These are phyloP conservation scores for Rutpela maculata DNA, from an alignment of 2,888 invertebrate genomes.

Conservation along the genomic window DNA sequence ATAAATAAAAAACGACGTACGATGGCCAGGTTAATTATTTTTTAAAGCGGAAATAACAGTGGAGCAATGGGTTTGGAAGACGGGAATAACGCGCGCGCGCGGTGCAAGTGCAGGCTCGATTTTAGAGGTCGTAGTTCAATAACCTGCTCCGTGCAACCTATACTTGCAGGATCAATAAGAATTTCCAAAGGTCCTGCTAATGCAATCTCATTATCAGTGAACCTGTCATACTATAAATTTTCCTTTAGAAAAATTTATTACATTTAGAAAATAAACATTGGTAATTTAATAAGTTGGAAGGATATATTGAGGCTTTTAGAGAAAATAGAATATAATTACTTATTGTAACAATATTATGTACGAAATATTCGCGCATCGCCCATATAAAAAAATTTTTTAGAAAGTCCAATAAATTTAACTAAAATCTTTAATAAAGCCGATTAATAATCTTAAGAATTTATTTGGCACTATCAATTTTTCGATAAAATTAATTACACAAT, in stretches of 20 bases:
- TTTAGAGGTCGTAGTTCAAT: conserved; percentile 34
- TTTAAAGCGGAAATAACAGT: background rate
- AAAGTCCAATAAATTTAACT: too few relatives aligned
- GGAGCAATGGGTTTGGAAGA: background rate
- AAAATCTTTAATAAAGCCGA: too few relatives aligned
- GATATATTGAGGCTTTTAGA: background rate
- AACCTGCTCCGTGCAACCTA: conserved; percentile 33
- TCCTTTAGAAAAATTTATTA: background rate
- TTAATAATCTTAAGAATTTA: too few relatives aligned
- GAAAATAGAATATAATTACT: background rate
- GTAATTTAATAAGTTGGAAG: background rate
- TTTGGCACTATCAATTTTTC: too few relatives aligned
- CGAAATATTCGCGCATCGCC: too few relatives aligned
- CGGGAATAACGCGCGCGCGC: background rate
- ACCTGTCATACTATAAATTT: background rate
- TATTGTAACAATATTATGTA: too few relatives aligned
- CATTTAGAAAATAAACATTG: background rate
- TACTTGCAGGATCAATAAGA: conserved; percentile 37
- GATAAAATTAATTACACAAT: too few relatives aligned
- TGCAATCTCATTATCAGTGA: conserved; percentile 16
- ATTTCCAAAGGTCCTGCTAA: conserved; percentile 27
- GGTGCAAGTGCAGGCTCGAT: conserved; percentile 18
- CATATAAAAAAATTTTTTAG: too few relatives aligned
- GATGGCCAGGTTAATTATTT: conserved; percentile 12
- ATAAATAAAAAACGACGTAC: background rate